Percentiles rank a stretch among this genome's conserved stretches.
Conservation (phyloP, 2,888 invertebrate species). For the Drosophila robusta region DNA sequence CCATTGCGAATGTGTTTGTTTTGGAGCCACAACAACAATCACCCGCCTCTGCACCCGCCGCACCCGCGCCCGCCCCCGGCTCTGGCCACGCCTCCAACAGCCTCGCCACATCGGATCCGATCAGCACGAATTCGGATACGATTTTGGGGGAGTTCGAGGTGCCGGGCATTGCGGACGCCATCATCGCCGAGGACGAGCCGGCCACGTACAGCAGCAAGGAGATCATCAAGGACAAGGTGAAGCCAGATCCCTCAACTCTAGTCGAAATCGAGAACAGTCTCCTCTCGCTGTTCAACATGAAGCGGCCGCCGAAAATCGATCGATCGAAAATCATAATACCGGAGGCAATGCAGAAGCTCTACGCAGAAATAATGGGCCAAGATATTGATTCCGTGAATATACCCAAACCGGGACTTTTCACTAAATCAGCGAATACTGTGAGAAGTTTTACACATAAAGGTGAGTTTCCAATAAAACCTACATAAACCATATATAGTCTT, state of each 20-base stretch:
- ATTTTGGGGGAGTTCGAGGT: conserved; percentile 62
- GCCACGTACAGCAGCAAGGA: conserved; percentile 82
- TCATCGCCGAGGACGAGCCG: conserved; percentile 71
- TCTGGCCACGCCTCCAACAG: conserved; percentile 3
- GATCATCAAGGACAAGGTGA: conserved; percentile 78
- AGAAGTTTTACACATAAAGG: conserved; percentile 93
- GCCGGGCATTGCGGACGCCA: conserved; percentile 64
- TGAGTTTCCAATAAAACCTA: conserved; percentile 84
- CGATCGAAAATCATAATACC: conserved; percentile 87
- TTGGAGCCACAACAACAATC: conserved; percentile 39
- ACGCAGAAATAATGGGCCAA: conserved; percentile 88
- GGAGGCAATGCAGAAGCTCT: conserved; percentile 92
- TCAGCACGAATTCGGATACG: conserved; percentile 36
- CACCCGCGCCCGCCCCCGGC: not conserved
- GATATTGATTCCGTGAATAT: conserved; percentile 88
- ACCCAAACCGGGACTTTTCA: conserved; percentile 89
- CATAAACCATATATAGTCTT: not conserved
- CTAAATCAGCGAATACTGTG: conserved; percentile 93
- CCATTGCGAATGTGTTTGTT: conserved; percentile 52
- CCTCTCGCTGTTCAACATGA: conserved; percentile 85
- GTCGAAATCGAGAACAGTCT: conserved; percentile 85
- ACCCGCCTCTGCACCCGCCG: conserved; percentile 40
- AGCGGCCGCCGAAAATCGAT: conserved; percentile 85
- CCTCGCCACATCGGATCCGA: conserved; percentile 1
- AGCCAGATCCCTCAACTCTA: conserved; percentile 85